phyloP scores from a whole-genome alignment of 2,113 vertebrate species.

The Taurulus bubalis region DNA sequence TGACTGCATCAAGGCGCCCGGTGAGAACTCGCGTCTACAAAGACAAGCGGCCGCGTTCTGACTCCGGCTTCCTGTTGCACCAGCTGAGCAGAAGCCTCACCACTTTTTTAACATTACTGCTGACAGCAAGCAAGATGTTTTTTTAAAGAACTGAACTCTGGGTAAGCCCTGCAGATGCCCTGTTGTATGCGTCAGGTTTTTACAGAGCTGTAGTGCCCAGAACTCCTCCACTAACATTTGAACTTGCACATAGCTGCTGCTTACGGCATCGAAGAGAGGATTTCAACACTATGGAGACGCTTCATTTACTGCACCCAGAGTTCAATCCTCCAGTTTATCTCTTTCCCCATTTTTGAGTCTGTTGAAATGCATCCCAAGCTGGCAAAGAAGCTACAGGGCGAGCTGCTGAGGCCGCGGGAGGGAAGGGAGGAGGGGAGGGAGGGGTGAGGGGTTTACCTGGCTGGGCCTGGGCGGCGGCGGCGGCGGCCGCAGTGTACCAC shows the following conservation, averaged over 20 bases:
- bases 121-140: background rate
- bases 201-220: too few species aligned
- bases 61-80: background rate
- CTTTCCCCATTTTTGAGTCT: constrained; percentile 2
- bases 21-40: too few species aligned
- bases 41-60: background rate
- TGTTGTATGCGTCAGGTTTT: background rate
- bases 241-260: too few species aligned
- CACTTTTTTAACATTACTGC: background rate
- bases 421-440: background rate
- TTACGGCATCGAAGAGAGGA: background rate
- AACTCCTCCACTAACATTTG: background rate
- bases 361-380: constrained; percentile 1
- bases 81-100: background rate
- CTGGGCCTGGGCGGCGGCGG: constrained; percentile 78
- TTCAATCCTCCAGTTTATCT: background rate
- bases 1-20: background rate
- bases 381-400: background rate
- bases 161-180: background rate
- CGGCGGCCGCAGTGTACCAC: constrained; percentile 83
- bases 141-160: background rate
- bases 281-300: background rate
- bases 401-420: constrained; percentile 27
- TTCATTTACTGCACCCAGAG: background rate
- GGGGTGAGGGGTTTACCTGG: constrained; percentile 75